Evolutionary conservation across 2,113 vertebrate genomes (phyloP), one percentile per base, ranked within the genome.

Genomic region (Girardinichthys multiradiatus): DNA sequence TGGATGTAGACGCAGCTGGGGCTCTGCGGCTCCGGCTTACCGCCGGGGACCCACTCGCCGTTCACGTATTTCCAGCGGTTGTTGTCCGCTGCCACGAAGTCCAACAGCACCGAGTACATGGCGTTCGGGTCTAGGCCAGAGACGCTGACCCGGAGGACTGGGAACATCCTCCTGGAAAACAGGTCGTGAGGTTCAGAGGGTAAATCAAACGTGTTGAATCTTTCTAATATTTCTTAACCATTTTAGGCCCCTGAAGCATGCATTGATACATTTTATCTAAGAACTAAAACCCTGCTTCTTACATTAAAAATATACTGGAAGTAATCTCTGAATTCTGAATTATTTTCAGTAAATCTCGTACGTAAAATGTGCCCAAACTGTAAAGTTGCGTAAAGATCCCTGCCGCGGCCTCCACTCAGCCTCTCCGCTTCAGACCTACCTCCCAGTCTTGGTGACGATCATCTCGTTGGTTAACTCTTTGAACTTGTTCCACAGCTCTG

Each of bases 1-100:
- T 95, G 95, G 82, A 95, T 95, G 88, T 95, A 95, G n/a, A 95
- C 95, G 78, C 95, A 95, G 88, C 94, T 95, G 27, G 94, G 95
- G 79, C 93, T 95, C 68, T 95, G 95, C 0, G 94, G 95, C 69
- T 95, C 95, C 6, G 95, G 95, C 59, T 95, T 95, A 4, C 95
- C 95, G 0, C 95, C 94, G 0, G 95, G 93, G 0, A 95, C 94
- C 95, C 95, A 95, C 85, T 95, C 95, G 37, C 95, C 95, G 67
- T 95, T 95, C 42, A 95, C 95, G 67, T 95, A 95, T 35, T 95
- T 95, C 95, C 95, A 95, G 26, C 95, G 92, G 87, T 95, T 95
- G 75, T 94, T 95, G 83, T 95, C 95, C 11, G 95, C 95, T 0
- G 95, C 95, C 45, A 95, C 94, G 45, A 95, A 95, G 67, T 95